These are phyloP conservation scores for Horisme vitalbata DNA, from an alignment of 2,888 invertebrate genomes.

Conservation along the genomic window DNA sequence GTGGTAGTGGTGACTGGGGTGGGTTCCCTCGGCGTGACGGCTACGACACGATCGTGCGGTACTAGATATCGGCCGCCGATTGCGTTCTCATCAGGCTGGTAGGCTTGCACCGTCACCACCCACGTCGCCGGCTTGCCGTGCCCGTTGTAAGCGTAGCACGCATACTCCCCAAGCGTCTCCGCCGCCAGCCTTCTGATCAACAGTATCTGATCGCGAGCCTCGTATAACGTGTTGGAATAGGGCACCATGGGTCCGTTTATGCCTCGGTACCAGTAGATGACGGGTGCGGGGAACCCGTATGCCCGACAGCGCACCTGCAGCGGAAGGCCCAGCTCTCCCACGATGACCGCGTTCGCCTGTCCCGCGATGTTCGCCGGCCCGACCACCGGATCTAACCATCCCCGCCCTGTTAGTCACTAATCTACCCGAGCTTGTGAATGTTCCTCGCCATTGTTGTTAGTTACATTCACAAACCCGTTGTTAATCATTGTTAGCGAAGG, in stretches of 20 bases:
- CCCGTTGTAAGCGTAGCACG: conserved; percentile 95
- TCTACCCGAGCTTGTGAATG: conserved; percentile 45
- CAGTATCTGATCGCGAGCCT: conserved; percentile 89
- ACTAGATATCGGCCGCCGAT: conserved; percentile 43
- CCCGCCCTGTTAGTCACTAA: conserved; percentile 44
- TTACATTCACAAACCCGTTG: conserved; percentile 56
- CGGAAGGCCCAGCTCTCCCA: conserved; percentile 88
- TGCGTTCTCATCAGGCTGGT: conserved; percentile 85
- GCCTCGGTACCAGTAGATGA: conserved; percentile 93
- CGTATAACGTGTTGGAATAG: conserved; percentile 85
- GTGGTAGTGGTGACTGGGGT: conserved; percentile 28
- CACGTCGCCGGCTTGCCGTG: conserved; percentile 89
- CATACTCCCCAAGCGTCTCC: conserved; percentile 91
- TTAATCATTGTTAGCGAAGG: conserved; percentile 48
- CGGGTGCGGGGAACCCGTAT: conserved; percentile 90
- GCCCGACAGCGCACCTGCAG: conserved; percentile 90
- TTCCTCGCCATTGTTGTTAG: conserved; percentile 28
- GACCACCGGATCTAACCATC: conserved; percentile 82
- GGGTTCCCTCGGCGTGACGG: conserved; percentile 17
- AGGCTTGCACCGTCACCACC: conserved; percentile 88
- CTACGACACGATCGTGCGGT: conserved; percentile 31
- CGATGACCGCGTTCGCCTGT: conserved; percentile 84
- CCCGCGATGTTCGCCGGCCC: conserved; percentile 86
- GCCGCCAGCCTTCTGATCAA: conserved; percentile 87
- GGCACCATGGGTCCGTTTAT: conserved; percentile 88